phyloP scores from a whole-genome alignment of 2,113 vertebrate species.

The Egretta garzetta region DNA sequence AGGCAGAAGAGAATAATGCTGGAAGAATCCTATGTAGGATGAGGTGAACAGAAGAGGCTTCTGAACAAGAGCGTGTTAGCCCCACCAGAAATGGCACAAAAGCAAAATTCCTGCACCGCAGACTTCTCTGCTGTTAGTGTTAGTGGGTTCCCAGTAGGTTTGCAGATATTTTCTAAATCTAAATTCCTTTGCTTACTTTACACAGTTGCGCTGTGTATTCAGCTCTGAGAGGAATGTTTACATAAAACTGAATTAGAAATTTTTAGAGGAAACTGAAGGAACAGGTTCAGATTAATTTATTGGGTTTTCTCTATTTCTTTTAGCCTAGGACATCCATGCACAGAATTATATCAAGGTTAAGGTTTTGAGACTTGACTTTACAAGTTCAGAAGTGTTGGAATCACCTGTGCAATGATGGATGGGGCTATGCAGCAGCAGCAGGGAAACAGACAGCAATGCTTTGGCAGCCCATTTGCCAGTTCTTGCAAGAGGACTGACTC shows the following conservation, averaged over 20 bases:
- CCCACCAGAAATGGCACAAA: background rate
- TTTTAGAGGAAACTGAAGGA: background rate
- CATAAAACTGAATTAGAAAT: background rate
- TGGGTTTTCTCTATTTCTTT: background rate
- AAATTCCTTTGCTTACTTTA: background rate
- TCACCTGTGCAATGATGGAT: background rate
- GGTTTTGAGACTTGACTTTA: background rate
- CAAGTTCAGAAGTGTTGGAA: background rate
- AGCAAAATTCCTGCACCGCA: background rate
- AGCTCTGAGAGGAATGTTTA: background rate
- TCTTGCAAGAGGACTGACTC: background rate
- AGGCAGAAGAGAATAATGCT: background rate
- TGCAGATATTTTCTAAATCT: background rate
- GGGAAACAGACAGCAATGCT: background rate
- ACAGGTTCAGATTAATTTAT: background rate
- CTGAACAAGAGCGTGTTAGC: fast-evolving
- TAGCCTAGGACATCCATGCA: background rate
- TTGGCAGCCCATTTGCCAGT: background rate
- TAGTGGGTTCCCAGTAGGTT: background rate
- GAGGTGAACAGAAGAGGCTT: background rate
- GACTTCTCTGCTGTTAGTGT: background rate
- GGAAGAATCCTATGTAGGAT: no score
- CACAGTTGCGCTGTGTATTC: background rate
- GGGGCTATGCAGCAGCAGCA: background rate
- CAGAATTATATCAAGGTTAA: background rate